These are phyloP conservation scores for Kuschelorhynchus macadamiae DNA, from an alignment of 2,888 invertebrate genomes.

Conservation along the genomic window DNA sequence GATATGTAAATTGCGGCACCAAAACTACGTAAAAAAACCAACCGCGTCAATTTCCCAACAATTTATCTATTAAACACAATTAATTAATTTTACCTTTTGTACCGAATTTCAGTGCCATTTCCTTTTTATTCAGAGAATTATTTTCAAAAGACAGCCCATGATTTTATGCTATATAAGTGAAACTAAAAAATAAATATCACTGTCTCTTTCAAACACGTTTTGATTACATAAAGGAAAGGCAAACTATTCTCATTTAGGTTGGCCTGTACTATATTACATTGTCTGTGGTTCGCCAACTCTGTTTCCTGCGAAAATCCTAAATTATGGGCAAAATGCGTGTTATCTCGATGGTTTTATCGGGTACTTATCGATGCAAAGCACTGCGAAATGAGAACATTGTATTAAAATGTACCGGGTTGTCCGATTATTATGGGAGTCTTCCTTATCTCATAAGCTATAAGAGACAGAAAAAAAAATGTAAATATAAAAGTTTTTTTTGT, in stretches of 20 bases:
- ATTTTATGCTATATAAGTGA: background rate
- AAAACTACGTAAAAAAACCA: too few relatives aligned
- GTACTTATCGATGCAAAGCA: conserved; percentile 37
- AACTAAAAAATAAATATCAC: background rate
- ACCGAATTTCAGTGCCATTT: conserved; percentile 23
- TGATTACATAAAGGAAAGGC: background rate
- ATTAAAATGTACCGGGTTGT: too few relatives aligned
- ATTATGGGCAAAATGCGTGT: conserved; percentile 44
- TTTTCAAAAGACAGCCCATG: conserved; percentile 10
- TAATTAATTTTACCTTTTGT: conserved; percentile 20
- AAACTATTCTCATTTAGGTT: conserved; percentile 8
- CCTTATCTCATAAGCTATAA: too few relatives aligned
- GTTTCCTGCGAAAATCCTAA: conserved; percentile 52
- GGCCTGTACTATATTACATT: conserved; percentile 29
- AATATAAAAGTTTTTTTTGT: too few relatives aligned
- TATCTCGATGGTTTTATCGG: conserved; percentile 38
- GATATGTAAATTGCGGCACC: too few relatives aligned
- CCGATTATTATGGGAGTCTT: too few relatives aligned
- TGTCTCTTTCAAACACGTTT: too few relatives aligned
- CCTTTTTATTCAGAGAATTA: conserved; percentile 17
- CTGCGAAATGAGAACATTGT: conserved; percentile 1
- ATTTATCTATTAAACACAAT: conserved; percentile 4
- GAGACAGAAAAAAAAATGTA: too few relatives aligned
- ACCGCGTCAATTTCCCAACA: conserved; percentile 19
- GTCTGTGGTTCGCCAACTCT: conserved; percentile 55